A percentile compares a stretch with the other conserved stretches of the same genome.
phyloP scores from a whole-genome alignment of 2,888 invertebrate species.

The Meghimatium bilineatum region DNA sequence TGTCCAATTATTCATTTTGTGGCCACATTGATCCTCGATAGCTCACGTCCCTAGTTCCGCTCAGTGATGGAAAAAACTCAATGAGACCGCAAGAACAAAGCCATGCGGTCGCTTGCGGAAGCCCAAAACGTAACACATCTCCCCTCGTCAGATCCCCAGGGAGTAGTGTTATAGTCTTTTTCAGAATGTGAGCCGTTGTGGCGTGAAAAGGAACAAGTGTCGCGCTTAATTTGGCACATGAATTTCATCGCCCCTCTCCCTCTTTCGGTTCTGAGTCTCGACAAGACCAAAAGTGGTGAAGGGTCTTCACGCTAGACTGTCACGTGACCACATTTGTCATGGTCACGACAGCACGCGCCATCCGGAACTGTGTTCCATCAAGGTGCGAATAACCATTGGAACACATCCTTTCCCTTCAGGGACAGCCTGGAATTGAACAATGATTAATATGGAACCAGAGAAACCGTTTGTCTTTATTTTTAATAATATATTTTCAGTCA shows the following conservation, averaged over 20 bases:
- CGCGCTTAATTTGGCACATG: conserved; percentile 47
- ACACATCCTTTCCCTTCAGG: conserved; percentile 30
- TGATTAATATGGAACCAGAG: conserved; percentile 1
- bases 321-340: conserved; percentile 47
- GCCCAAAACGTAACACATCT: conserved; percentile 23
- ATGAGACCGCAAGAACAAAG: conserved; percentile 48
- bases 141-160: conserved; percentile 30
- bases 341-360: conserved; percentile 44
- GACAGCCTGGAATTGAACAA: not conserved
- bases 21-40: conserved; percentile 35
- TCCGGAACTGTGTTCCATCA: conserved; percentile 41
- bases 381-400: conserved; percentile 34
- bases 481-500: not conserved
- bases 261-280: not conserved
- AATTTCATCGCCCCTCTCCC: not conserved
- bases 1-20: conserved; percentile 50
- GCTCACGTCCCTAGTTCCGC: conserved; percentile 23
- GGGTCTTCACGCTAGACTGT: conserved; percentile 32
- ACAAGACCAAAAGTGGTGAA: conserved; percentile 20
- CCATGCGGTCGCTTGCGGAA: conserved; percentile 34
- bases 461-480: not conserved
- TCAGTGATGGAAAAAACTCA: conserved; percentile 31
- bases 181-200: conserved; percentile 42
- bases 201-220: conserved; percentile 52
- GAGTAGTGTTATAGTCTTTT: conserved; percentile 41